These are phyloP conservation scores for Dicyrtomina minuta DNA, from an alignment of 2,888 invertebrate species.

Conservation along the genomic window DNA sequence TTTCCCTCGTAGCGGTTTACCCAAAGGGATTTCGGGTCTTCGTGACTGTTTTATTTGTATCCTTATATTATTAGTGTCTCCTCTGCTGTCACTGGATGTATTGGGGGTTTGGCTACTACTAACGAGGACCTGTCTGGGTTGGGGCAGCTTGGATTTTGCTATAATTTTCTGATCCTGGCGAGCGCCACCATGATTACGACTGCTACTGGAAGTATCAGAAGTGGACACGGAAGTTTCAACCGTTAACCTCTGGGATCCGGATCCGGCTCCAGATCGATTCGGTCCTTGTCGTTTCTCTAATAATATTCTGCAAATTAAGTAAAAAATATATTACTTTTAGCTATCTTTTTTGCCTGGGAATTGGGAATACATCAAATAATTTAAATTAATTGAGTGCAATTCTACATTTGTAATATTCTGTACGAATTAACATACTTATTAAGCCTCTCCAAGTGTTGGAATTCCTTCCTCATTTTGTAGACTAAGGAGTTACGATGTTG, in stretches of 20 bases:
- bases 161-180: too few species aligned
- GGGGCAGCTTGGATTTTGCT: too few species aligned
- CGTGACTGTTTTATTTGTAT: neutral
- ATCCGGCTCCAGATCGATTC: too few species aligned
- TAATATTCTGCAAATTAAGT: slow-evolving; percentile 10
- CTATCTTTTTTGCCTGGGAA: neutral
- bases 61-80: neutral
- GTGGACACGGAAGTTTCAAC: too few species aligned
- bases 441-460: slow-evolving; percentile 31
- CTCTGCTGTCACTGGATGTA: too few species aligned
- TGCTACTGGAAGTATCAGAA: too few species aligned
- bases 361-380: neutral
- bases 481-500: slow-evolving; percentile 32
- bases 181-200: too few species aligned
- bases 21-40: too few species aligned
- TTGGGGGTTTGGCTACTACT: too few species aligned
- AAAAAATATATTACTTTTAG: neutral
- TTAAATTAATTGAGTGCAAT: neutral
- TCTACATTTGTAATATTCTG: neutral
- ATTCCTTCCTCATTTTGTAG: slow-evolving; percentile 33
- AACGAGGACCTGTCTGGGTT: too few species aligned
- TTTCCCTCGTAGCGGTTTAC: too few species aligned
- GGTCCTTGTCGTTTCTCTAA: neutral
- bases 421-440: slow-evolving; percentile 20
- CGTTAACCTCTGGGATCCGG: too few species aligned